Conservation (phyloP, 2,797 vertebrate species). For the Sebastiscus albofasciatus region DNA sequence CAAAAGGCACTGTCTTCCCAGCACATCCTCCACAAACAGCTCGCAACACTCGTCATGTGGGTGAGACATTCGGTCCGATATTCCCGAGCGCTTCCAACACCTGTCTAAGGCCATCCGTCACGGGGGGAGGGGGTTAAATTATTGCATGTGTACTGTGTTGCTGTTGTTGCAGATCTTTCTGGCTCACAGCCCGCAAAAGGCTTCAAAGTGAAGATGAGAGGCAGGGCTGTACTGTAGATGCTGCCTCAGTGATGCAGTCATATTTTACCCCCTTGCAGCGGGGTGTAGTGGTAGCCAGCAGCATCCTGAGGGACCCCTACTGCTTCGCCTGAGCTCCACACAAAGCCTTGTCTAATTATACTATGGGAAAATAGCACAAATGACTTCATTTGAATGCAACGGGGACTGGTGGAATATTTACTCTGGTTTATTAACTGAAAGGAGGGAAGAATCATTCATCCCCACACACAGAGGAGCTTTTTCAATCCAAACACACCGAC, state of each 20-base stretch:
- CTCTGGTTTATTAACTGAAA: conserved; percentile 27
- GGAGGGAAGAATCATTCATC: conserved; percentile 14
- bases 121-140: conserved; percentile 22
- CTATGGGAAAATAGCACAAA: conserved; percentile 35
- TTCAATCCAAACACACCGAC: not conserved
- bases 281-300: conserved; percentile 29
- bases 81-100: conserved; percentile 44
- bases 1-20: conserved; percentile 24
- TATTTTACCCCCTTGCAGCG: conserved; percentile 37
- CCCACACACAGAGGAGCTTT: not conserved
- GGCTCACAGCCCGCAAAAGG: conserved; percentile 13
- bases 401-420: conserved; percentile 6
- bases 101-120: conserved; percentile 57
- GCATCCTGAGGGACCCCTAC: conserved; percentile 43
- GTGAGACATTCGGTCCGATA: conserved; percentile 44
- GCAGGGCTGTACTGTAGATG: conserved; percentile 16
- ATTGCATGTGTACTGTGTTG: conserved; percentile 13
- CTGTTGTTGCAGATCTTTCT: conserved; percentile 43
- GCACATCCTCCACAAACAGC: conserved; percentile 37
- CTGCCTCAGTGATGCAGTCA: conserved; percentile 31
- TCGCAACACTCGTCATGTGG: conserved; percentile 25
- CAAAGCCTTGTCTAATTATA: conserved; percentile 46
- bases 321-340: conserved; percentile 16
- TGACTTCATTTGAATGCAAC: conserved; percentile 40
- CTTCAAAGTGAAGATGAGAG: conserved; percentile 14